A percentile compares a stretch with the other conserved stretches of the same genome.
Evolutionary conservation across 2,113 vertebrate species (phyloP).

Genomic region (Phycodurus eques): DNA sequence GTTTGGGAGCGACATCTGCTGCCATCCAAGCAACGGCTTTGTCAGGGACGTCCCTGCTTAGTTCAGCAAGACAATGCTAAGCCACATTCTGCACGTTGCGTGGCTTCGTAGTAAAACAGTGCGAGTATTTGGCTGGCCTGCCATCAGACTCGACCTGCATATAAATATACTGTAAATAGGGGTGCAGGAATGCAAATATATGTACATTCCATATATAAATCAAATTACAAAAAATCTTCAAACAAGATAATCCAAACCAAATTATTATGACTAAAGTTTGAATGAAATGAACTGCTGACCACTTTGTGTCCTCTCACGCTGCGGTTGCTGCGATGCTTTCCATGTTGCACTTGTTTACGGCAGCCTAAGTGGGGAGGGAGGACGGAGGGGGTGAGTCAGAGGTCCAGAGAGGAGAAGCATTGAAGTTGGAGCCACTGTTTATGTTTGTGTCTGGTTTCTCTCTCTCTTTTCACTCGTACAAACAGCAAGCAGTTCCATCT

Average conservation of each 20-base stretch:
- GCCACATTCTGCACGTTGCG: too few relatives aligned
- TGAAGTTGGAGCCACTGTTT: conserved; percentile 66
- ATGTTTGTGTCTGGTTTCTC: conserved; percentile 72
- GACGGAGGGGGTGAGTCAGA: conserved; percentile 19
- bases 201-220: too few relatives aligned
- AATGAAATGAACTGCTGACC: not conserved
- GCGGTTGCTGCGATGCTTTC: conserved; percentile 49
- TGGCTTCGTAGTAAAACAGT: too few relatives aligned
- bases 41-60: too few relatives aligned
- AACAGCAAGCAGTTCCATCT: conserved; percentile 50
- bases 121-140: too few relatives aligned
- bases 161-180: too few relatives aligned
- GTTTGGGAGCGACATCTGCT: too few relatives aligned
- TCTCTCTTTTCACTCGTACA: conserved; percentile 43
- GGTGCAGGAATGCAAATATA: too few relatives aligned
- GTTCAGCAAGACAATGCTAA: too few relatives aligned
- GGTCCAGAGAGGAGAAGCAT: conserved; percentile 53
- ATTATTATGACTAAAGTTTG: not conserved
- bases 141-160: too few relatives aligned
- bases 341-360: conserved; percentile 62
- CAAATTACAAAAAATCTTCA: too few relatives aligned
- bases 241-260: not conserved
- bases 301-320: not conserved
- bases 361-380: conserved; percentile 11
- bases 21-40: too few relatives aligned